phyloP scores from a whole-genome alignment of 2,888 invertebrate species.

The Oscheius sp. region DNA sequence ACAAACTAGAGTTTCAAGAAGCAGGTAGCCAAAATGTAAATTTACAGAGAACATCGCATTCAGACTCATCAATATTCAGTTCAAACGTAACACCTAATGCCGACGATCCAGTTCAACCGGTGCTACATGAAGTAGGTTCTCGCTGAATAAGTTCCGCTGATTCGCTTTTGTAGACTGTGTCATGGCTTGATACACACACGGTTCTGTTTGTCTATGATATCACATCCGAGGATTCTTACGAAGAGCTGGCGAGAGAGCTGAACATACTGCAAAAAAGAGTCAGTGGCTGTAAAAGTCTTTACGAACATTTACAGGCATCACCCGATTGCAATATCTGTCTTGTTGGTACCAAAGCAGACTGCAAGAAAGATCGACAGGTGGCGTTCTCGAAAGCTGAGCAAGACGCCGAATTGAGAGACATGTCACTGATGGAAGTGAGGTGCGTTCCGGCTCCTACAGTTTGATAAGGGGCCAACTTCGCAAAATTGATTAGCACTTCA shows the following conservation, averaged over 20 bases:
- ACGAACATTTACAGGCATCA: slow-evolving; percentile 13
- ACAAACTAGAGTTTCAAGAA: slow-evolving; percentile 30
- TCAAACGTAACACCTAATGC: not conserved
- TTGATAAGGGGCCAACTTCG: not conserved
- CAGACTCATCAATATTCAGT: slow-evolving; percentile 9
- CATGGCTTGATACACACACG: slow-evolving; percentile 30
- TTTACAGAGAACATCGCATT: not conserved
- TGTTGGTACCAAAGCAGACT: slow-evolving; percentile 27
- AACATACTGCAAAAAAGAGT: slow-evolving; percentile 22
- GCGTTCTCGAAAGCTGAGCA: slow-evolving; percentile 17
- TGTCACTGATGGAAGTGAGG: slow-evolving; percentile 33
- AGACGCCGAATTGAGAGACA: slow-evolving; percentile 29
- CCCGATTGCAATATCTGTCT: slow-evolving; percentile 35
- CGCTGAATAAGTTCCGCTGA: not conserved
- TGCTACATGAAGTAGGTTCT: slow-evolving; percentile 22
- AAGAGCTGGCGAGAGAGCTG: slow-evolving; percentile 16
- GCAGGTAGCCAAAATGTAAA: not conserved
- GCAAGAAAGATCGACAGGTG: slow-evolving; percentile 19
- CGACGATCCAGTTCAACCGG: not conserved
- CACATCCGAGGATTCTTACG: slow-evolving; percentile 22
- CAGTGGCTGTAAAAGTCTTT: not conserved
- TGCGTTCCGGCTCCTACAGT: not conserved
- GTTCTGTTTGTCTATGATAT: slow-evolving; percentile 33
- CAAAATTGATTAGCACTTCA: not conserved
- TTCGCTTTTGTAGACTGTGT: slow-evolving; percentile 16